phyloP scores from a whole-genome alignment of 2,113 vertebrate genomes.

The Cervus canadensis region DNA sequence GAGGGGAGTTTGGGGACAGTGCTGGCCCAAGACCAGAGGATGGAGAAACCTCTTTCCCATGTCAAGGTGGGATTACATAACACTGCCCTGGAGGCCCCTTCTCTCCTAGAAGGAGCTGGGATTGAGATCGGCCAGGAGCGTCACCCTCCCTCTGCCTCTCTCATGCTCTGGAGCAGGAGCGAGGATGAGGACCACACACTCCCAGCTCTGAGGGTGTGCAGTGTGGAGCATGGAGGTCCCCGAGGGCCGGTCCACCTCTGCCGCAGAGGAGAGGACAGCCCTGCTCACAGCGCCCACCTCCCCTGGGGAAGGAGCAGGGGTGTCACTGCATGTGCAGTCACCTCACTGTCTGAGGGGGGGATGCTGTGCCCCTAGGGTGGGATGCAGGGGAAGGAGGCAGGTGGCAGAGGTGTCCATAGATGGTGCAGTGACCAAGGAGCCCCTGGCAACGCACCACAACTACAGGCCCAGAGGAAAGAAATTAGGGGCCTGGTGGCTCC shows the following conservation, averaged over 20 bases:
- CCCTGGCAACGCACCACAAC: not conserved
- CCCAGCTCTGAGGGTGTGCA: not conserved
- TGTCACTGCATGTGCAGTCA: fast-evolving
- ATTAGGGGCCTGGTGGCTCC: not conserved
- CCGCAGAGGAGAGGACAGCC: not conserved
- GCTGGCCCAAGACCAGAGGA: not conserved
- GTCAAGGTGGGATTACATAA: not conserved
- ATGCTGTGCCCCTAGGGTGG: not conserved
- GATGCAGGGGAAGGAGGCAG: not conserved
- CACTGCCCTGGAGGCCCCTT: fast-evolving
- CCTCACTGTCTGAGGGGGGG: not conserved
- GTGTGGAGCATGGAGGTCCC: not conserved
- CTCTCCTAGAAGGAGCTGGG: not conserved
- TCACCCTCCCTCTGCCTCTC: not conserved
- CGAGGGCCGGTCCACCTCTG: fast-evolving
- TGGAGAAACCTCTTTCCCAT: too few relatives aligned
- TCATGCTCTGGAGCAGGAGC: not conserved
- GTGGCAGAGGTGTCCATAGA: not conserved
- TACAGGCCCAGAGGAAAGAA: not conserved
- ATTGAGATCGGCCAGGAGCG: not conserved
- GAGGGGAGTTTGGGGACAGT: not conserved
- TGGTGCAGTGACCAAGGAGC: not conserved
- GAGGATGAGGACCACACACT: not conserved
- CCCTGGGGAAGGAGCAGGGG: not conserved
- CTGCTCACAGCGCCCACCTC: not conserved